Evolutionary conservation across 2,888 invertebrate species (phyloP), one percentile per base, ranked within the genome.

Genomic region (Sthenelais limicola): DNA sequence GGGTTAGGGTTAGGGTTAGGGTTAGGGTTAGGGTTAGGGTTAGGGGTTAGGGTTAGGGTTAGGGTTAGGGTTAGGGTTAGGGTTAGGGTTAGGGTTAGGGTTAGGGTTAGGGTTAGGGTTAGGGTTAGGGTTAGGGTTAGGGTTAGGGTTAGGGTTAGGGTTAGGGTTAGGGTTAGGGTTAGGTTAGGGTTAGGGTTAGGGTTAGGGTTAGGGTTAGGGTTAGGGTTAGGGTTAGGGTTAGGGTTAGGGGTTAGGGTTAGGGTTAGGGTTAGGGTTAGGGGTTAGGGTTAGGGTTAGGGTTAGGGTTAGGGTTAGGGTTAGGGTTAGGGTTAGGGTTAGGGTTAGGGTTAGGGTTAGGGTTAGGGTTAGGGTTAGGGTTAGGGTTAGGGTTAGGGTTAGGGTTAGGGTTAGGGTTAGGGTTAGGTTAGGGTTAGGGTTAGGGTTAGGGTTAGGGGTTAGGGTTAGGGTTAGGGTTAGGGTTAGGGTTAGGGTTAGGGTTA

Each of bases 311-410:
- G 74, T 76, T 74, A 71, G 71, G 73, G 74, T 73, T 76, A 66
- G 73, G 76, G 73, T 74, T 74, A 56, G 62, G 71, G 32, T 56
- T 72, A 67, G 70, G 74, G 52, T 71, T 71, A 68, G 58, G 74
- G 69, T 73, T 77, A 73, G 75, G 77, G 76, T 76, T 76, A 74
- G 76, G 78, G 74, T 77, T 72, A 71, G 71, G 71, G 71, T 71
- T 71, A 71, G 71, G 74, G 75, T 74, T 74, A 73, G 73, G 75
- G 75, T 70, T 75, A 54, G 68, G 75, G 71, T 66, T 71, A 52
- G 71, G 71, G 73, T 73, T 75, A 71, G 73, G 75, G 75, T 73
- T 75, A 71, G 72, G 76, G 75, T 71, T 76, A 68, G 74, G 74
- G 76, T 68, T 76, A 71, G 74, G 74, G 76, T 71, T 76, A 68